Conservation (phyloP, 2,797 vertebrate species). For the Hoplostethus atlanticus region DNA sequence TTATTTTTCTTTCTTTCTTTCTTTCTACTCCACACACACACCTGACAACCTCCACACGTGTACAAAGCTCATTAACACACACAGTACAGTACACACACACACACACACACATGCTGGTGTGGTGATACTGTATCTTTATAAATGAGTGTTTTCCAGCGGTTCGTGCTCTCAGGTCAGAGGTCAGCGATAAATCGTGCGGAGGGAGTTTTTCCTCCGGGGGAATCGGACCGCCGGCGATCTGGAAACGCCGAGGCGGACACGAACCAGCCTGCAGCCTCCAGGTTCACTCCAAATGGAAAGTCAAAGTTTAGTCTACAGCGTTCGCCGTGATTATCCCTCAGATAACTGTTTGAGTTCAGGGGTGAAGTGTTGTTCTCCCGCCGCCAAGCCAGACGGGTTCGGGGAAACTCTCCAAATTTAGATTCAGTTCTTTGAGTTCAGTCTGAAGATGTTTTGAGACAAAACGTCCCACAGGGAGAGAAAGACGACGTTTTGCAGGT, state of each 20-base stretch:
- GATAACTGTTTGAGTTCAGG: conserved; percentile 25
- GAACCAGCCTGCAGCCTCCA: too few species aligned
- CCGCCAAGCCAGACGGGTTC: too few species aligned
- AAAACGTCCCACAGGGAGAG: too few species aligned
- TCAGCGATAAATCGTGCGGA: too few species aligned
- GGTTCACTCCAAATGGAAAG: conserved; percentile 3
- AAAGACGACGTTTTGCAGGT: too few species aligned
- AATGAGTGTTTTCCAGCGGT: conserved; percentile 26
- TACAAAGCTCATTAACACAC: too few species aligned
- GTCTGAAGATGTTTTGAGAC: too few species aligned
- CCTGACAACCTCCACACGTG: neutral
- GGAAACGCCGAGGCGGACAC: neutral
- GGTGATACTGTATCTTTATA: conserved; percentile 47
- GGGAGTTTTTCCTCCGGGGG: neutral
- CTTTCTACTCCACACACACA: neutral
- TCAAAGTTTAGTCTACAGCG: conserved; percentile 50
- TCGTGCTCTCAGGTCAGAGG: too few species aligned
- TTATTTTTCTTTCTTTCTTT: neutral
- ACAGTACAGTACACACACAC: too few species aligned
- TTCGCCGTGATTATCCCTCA: conserved; percentile 26
- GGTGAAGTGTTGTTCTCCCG: neutral
- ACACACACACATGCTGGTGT: neutral
- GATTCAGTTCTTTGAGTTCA: too few species aligned
- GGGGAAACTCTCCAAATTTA: too few species aligned
- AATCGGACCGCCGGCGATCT: too few species aligned